phyloP scores from a whole-genome alignment of 2,888 invertebrate species.

The Drosophila neoperkinsi region DNA sequence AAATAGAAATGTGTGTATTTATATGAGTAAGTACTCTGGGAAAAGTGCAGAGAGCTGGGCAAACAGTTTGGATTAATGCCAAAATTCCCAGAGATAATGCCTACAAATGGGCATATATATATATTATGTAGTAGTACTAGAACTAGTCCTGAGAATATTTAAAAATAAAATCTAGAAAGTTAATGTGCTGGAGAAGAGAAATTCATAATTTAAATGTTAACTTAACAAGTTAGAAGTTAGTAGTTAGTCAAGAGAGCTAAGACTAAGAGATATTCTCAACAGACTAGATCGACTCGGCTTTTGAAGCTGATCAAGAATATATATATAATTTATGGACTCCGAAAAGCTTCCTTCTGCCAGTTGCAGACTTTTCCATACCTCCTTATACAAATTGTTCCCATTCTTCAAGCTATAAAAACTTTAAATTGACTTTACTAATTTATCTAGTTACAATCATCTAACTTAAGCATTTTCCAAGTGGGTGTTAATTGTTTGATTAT shows the following conservation, averaged over 20 bases:
- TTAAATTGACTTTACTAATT: background rate
- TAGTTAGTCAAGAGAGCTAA: background rate
- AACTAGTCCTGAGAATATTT: background rate
- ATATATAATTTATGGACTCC: background rate
- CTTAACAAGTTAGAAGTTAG: background rate
- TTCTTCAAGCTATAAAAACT: background rate
- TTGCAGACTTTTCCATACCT: background rate
- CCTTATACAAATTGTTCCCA: background rate
- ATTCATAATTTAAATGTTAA: background rate
- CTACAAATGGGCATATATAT: background rate
- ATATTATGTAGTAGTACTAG: background rate
- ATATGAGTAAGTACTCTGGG: conserved; percentile 8
- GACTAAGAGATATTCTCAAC: background rate
- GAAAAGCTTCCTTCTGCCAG: background rate
- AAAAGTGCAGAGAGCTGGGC: conserved; percentile 2
- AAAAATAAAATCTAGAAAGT: background rate
- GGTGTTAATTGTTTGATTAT: conserved; percentile 18
- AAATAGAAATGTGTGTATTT: conserved; percentile 42
- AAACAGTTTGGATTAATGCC: conserved; percentile 43
- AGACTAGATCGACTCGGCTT: background rate
- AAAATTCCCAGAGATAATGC: conserved; percentile 12
- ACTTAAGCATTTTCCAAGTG: conserved; percentile 3
- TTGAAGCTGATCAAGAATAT: background rate
- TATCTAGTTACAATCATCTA: conserved; percentile 1
- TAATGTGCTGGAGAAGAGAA: background rate